phyloP scores from a whole-genome alignment of 2,888 invertebrate species.

The Harpalus rufipes region DNA sequence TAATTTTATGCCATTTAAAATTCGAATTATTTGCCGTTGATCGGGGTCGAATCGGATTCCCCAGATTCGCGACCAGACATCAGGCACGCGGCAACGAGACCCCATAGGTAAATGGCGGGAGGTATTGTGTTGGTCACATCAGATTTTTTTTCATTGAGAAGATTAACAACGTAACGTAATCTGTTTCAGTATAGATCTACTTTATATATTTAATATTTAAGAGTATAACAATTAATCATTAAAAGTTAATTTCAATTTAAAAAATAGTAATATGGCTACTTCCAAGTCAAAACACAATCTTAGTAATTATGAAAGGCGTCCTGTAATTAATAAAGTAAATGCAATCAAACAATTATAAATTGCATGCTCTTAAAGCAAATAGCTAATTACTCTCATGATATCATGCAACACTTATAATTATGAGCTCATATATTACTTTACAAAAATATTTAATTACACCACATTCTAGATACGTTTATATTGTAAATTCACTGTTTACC shows the following conservation, averaged over 20 bases:
- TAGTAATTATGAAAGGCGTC: neutral
- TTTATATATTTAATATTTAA: too few relatives aligned
- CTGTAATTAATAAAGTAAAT: neutral
- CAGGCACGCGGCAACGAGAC: too few relatives aligned
- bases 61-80: too few relatives aligned
- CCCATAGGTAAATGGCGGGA: too few relatives aligned
- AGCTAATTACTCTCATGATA: neutral
- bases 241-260: neutral
- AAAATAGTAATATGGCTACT: neutral
- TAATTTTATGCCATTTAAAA: too few relatives aligned
- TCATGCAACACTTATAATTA: constrained; percentile 6
- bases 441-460: neutral
- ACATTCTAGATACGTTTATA: neutral
- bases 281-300: neutral
- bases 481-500: neutral
- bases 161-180: too few relatives aligned
- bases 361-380: neutral
- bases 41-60: too few relatives aligned
- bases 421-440: neutral
- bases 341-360: constrained; percentile 4
- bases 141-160: too few relatives aligned
- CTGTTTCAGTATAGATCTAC: too few relatives aligned
- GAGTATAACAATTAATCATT: too few relatives aligned
- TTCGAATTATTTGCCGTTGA: too few relatives aligned
- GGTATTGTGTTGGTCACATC: too few relatives aligned